Percentiles rank a stretch among this genome's conserved stretches.
Conservation (phyloP, 2,113 vertebrate genomes). For the Carassius gibelio region DNA sequence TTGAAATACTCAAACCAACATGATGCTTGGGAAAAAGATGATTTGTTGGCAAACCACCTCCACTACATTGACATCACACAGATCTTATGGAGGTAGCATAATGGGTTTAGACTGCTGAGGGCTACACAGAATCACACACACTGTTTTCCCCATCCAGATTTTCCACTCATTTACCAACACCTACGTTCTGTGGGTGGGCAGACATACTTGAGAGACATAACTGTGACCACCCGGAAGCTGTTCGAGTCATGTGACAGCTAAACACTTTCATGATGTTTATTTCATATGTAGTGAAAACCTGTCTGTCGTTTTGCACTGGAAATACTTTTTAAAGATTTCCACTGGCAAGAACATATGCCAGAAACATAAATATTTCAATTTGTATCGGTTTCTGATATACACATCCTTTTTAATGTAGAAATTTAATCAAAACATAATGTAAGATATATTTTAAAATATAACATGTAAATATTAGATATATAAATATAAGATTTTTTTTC, state of each 20-base stretch:
- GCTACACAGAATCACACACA: conserved; percentile 45
- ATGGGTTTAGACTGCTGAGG: conserved; percentile 49
- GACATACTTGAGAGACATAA: conserved; percentile 61
- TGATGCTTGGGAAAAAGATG: conserved; percentile 43
- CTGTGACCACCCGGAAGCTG: conserved; percentile 69
- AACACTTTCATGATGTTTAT: conserved; percentile 56
- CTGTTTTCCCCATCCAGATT: conserved; percentile 38
- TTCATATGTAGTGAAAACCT: conserved; percentile 36
- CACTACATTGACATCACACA: conserved; percentile 47
- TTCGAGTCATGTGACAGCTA: conserved; percentile 59
- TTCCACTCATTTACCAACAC: conserved; percentile 61
- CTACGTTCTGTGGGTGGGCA: conserved; percentile 72
- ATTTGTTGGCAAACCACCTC: conserved; percentile 43
- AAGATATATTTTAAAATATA: not conserved
- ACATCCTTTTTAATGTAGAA: not conserved
- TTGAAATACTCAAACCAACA: conserved; percentile 28
- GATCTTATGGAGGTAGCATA: conserved; percentile 53
- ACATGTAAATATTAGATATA: too few species aligned
- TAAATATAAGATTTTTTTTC: too few species aligned
- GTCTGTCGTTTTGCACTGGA: not conserved
- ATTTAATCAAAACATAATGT: not conserved
- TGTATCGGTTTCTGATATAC: not conserved
- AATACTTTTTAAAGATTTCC: not conserved
- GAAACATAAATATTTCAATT: not conserved
- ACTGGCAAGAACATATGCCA: not conserved